Base-by-base conservation (phyloP, 2,797 vertebrate genomes). In the Macroramphosus scolopax region DNA sequence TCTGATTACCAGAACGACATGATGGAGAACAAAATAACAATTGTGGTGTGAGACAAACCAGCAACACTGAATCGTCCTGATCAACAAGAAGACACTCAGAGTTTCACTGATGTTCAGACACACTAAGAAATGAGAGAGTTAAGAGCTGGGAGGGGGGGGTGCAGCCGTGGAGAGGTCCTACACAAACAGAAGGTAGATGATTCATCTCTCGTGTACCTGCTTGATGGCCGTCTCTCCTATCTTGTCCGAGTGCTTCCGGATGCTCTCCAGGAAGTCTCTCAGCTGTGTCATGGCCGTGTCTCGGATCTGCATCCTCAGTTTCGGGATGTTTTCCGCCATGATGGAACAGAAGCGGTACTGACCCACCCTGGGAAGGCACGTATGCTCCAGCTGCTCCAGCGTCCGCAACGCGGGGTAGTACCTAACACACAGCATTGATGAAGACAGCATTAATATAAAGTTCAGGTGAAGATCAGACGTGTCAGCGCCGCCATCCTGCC, bases 251-350 rank as follows among this genome's bases (percentile, higher is more conserved):
- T 98, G 96, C 40, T 97, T 98, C 25, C 96, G 92, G 85, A 98
- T 96, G 72, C 95, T 97, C 87, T 98, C 96, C 91, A 98, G 85
- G 85, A 98, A 98, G 75, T 98, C 96, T 63, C 94, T 91, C 28
- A 98, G 93, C 81, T 98, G 94, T 0, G 92, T 92, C 95, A 98
- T 97, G 79, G 96, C 97, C n/a, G 93, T 92, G 32, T 98, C 96
- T 6, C 91, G 89, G 83, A 98, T 98, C 71, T 93, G 93, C 0
- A 86, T 81, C 1, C 94, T 89, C 56, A 98, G 89, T 3, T 86
- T 88, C 0, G 95, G 93, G 63, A 96, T 96, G 75, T 94, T 96
- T 41, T 96, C 94, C 2, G 94, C 83, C 96, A 98, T 98, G 65
- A 94, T 89, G 81, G 91, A 80, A 82, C 95, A 98, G 89, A 98